These are phyloP conservation scores for Diloba caeruleocephala DNA, from an alignment of 2,888 invertebrate species.

Conservation along the genomic window DNA sequence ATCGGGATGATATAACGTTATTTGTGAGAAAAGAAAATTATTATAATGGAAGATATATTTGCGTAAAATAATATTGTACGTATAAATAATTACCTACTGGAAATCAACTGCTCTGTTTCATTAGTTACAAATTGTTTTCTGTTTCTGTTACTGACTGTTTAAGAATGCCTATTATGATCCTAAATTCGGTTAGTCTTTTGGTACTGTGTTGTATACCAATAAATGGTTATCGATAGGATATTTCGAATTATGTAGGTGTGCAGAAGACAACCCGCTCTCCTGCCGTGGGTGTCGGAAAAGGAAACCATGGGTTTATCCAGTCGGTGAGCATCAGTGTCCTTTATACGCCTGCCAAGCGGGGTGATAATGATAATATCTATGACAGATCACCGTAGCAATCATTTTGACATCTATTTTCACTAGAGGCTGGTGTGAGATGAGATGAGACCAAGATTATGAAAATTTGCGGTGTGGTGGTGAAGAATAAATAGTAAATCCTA, in stretches of 20 bases:
- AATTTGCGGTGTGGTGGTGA: too few species aligned
- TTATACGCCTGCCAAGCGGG: too few species aligned
- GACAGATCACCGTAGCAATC: too few species aligned
- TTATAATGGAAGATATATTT: constrained; percentile 39
- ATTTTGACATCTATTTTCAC: too few species aligned
- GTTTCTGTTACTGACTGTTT: constrained; percentile 12
- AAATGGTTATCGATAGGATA: constrained; percentile 40
- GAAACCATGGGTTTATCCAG: too few species aligned
- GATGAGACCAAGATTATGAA: too few species aligned
- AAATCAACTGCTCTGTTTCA: constrained; percentile 31
- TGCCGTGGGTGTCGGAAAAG: too few species aligned
- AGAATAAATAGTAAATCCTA: too few species aligned
- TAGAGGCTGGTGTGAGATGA: too few species aligned
- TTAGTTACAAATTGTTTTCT: constrained; percentile 38
- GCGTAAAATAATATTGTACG: constrained; percentile 10
- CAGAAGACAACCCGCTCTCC: too few species aligned
- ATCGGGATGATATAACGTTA: constrained; percentile 29
- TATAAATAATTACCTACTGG: constrained; percentile 31
- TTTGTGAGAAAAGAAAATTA: constrained; percentile 36
- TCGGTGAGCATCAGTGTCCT: too few species aligned
- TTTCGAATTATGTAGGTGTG: constrained; percentile 48
- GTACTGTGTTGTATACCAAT: constrained; percentile 46
- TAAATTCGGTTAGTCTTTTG: constrained; percentile 44
- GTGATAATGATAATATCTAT: too few species aligned
- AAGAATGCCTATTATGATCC: constrained; percentile 46